Base-by-base conservation (phyloP, 1,140 invertebrate genomes). In the Sminthurides bifidus region DNA sequence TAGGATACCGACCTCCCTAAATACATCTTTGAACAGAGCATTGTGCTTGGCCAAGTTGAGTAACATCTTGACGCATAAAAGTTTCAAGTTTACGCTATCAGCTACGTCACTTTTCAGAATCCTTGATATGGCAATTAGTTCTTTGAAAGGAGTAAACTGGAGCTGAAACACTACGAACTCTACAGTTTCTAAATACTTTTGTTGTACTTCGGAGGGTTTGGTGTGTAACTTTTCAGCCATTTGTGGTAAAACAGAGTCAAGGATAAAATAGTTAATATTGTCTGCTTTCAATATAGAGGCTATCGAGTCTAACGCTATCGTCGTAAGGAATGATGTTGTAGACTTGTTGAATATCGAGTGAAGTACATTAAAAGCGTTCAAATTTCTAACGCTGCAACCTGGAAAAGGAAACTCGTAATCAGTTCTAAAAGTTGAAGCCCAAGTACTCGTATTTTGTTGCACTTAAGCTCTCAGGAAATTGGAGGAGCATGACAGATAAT, bases 101-200 rank as follows among this genome's bases (percentile, higher is more conserved):
- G 15, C 43, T 19, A 49, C 43, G 49, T 60, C 56, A 49, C 41
- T 59, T 52, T 65, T 60, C 29, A 63, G 43, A 27, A 65, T 56
- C 17, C 56, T 59, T 58, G 92, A 95, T 31, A 98, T 76, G 37
- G 91, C 92, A 68, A 97, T 96, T 51, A 98, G 78, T 75, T 98
- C 95, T 75, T 98, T 98, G 72, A 92, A 97, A 52, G 95, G 95
- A 59, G 98, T 92, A 77, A 95, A 97, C 71, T 94, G 95, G 65
- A 99, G 73, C 71, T 96, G 87, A 74, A 94, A 94, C 15, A 97
- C 90, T 56, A 97, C 84, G 69, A 94, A 96, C 72, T 98, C 93
- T 26, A 98, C 68, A 26, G 98, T 71, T 71, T 94, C 87, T 73
- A 96, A 95, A 68, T 95, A 91, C 71, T 97, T 97, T 66, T 86